Base-by-base conservation (phyloP, 2,797 vertebrate genomes). In the Pseudopleuronectes americanus region DNA sequence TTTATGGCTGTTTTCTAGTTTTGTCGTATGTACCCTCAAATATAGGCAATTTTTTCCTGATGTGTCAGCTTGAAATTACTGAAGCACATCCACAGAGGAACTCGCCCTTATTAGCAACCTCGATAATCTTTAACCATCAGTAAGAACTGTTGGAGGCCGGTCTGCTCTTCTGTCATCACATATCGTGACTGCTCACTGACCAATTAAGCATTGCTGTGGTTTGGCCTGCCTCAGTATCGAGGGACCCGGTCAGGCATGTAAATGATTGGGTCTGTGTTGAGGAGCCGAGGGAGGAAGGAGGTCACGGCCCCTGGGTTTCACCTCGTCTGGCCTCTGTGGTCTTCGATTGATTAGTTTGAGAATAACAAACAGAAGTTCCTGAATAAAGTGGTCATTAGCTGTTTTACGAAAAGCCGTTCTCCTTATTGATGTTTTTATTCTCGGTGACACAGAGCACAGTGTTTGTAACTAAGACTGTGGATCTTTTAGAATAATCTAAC, bases 161-260 rank as follows among this genome's bases (percentile, higher is more conserved):
- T 61, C 19, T 57, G 65, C 52, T 73, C 36, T 24, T 52, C n/a
- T 65, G 26, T 75, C 52, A 54, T 48, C 57, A 60, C 71, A 81
- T 70, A 78, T 81, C 69, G 64, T 24, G 57, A 48, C 41, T 61
- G 16, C 62, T 76, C 55, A 64, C 68, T 58, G 76, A 64, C 71
- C 77, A 88, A 84, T 90, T 83, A 87, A 83, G 62, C 66, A 2
- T 36, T 76, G 48, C 62, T 84, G 80, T 71, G 73, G 54, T 80
- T 19, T 61, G 41, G 57, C 6, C 33, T 61, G 60, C 49, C 45
- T 36, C 26, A 1, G 36, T 26, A 48, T 28, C 21, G 12, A 38
- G 67, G 65, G 69, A 80, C 64, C 65, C 56, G 77, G 64, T 76
- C 56, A 72, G 73, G 55, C 65, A 71, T 84, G 45, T 71, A 64